phyloP scores from a whole-genome alignment of 2,113 vertebrate genomes.

The Notothenia coriiceps region DNA sequence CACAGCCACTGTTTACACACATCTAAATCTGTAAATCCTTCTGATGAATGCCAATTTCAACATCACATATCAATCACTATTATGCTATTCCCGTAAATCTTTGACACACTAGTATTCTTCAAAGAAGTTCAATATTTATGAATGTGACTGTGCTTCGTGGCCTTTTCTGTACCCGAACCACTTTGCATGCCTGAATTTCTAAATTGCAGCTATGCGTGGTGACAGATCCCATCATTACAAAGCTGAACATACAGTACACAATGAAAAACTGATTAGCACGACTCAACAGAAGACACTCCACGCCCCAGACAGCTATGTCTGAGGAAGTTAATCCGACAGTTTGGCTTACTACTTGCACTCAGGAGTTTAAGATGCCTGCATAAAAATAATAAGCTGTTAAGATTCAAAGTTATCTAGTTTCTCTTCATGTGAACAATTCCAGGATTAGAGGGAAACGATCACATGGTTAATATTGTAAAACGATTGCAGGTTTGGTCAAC shows the following conservation, averaged over 20 bases:
- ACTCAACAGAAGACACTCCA: background rate
- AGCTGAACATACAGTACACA: background rate
- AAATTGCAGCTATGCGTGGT: constrained; percentile 15
- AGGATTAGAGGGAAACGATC: background rate
- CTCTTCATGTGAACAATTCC: background rate
- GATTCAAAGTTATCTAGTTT: background rate
- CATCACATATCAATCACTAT: background rate
- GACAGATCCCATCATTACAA: background rate
- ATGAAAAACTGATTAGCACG: background rate
- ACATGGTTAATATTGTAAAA: no score
- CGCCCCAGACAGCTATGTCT: constrained; percentile 8
- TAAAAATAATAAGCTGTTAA: background rate
- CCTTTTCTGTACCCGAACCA: background rate
- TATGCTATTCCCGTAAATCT: background rate
- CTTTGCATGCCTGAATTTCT: constrained; percentile 6
- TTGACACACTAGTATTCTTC: background rate
- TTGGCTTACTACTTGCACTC: no score
- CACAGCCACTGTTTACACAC: background rate
- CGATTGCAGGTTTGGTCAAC: no score
- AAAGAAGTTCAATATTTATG: background rate
- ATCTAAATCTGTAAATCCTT: background rate
- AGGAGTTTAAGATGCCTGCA: background rate
- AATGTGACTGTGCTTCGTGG: background rate
- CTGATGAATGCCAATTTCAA: background rate
- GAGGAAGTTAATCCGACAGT: background rate